Percentiles rank a stretch among this genome's conserved stretches.
Conservation (phyloP, 1,140 invertebrate genomes). For the Cepaea nemoralis region DNA sequence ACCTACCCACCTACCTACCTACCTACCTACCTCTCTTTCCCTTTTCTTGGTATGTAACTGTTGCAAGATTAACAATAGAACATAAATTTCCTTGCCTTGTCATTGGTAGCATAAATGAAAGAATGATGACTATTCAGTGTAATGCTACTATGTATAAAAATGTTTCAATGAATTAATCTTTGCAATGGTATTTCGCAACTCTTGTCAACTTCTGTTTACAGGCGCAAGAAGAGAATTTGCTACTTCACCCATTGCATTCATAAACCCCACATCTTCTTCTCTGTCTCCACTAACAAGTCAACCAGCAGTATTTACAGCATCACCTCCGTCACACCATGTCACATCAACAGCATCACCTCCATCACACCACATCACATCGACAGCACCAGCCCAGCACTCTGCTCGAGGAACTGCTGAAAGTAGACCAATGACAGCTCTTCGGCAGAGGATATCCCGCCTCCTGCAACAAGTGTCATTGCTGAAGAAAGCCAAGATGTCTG, state of each 20-base stretch:
- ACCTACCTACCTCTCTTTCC: too few relatives aligned
- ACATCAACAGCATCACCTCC: background rate
- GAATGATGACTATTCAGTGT: too few relatives aligned
- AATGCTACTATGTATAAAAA: too few relatives aligned
- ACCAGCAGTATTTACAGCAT: background rate
- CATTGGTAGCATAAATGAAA: too few relatives aligned
- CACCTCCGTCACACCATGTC: background rate
- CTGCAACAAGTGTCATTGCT: constrained; percentile 58
- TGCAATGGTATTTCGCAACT: background rate
- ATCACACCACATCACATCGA: background rate
- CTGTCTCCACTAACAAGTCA: background rate
- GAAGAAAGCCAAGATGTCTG: constrained; percentile 31
- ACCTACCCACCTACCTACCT: too few relatives aligned
- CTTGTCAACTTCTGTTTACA: constrained; percentile 29
- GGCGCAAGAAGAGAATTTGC: constrained; percentile 54
- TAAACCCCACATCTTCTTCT: background rate
- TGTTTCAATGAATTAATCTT: too few relatives aligned
- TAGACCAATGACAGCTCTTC: constrained; percentile 56
- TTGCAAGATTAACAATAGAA: too few relatives aligned
- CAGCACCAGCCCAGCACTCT: background rate
- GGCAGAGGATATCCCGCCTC: constrained; percentile 59
- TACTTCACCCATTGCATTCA: constrained; percentile 55
- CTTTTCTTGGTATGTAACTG: too few relatives aligned
- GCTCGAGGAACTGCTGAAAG: constrained; percentile 29
- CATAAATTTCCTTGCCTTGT: too few relatives aligned